Evolutionary conservation across 2,888 invertebrate genomes (phyloP).

Genomic region (Drosophila tripunctata): DNA sequence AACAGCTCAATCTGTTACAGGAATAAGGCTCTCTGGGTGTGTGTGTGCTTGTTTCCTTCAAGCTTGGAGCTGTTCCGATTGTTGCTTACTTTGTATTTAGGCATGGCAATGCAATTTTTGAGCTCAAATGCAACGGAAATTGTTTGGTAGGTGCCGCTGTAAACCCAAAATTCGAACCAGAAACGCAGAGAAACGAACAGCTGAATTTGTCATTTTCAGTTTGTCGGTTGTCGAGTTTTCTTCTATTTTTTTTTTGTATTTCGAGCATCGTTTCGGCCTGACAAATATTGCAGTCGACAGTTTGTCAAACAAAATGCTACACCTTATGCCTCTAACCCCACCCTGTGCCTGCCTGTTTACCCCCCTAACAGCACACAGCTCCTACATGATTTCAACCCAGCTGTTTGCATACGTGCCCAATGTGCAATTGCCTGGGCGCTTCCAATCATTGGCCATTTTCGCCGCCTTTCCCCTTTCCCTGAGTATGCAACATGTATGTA

Average conservation of each 20-base stretch:
- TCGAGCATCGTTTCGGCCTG: constrained; percentile 33
- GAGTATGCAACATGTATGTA: constrained; percentile 73
- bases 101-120: constrained; percentile 56
- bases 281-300: constrained; percentile 67
- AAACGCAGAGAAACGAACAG: constrained; percentile 41
- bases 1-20: constrained; percentile 57
- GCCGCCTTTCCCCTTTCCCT: constrained; percentile 6
- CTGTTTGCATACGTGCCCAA: constrained; percentile 78
- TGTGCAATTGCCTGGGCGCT: constrained; percentile 74
- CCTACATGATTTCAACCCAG: constrained; percentile 14
- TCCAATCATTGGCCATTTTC: constrained; percentile 59
- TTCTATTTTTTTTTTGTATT: too few species aligned
- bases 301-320: constrained; percentile 57
- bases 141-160: constrained; percentile 49
- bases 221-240: constrained; percentile 15
- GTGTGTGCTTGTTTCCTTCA: constrained; percentile 8
- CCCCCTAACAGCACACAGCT: neutral
- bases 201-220: constrained; percentile 60
- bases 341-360: neutral
- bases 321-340: neutral
- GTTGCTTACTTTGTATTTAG: constrained; percentile 77
- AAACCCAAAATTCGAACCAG: constrained; percentile 43
- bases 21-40: too few species aligned
- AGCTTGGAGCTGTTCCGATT: constrained; percentile 60
- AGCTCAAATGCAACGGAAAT: constrained; percentile 69